phyloP scores from a whole-genome alignment of 2,797 vertebrate species.

The Eulemur albifrons region DNA sequence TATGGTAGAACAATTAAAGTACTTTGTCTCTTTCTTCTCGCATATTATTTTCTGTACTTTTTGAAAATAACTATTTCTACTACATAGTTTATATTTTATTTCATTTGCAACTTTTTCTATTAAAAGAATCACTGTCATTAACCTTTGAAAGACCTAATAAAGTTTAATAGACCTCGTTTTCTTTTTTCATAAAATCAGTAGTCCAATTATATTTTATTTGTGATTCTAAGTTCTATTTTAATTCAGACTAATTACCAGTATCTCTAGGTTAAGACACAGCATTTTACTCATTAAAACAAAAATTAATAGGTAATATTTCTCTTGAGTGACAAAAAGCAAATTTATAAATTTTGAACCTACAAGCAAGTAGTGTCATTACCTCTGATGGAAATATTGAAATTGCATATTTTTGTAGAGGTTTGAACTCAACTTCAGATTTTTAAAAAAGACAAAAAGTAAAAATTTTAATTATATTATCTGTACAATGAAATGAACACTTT shows the following conservation, averaged over 20 bases:
- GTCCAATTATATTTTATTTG: slow-evolving; percentile 85
- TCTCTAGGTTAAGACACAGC: slow-evolving; percentile 59
- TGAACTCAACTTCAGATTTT: slow-evolving; percentile 48
- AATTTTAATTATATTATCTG: background rate
- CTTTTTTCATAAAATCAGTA: slow-evolving; percentile 82
- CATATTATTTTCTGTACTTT: slow-evolving; percentile 82
- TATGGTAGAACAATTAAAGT: slow-evolving; percentile 84
- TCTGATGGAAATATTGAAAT: slow-evolving; percentile 19
- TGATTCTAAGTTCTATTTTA: slow-evolving; percentile 82
- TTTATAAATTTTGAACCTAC: slow-evolving; percentile 57
- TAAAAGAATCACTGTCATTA: slow-evolving; percentile 85
- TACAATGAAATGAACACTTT: background rate
- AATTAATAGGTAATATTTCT: slow-evolving; percentile 63
- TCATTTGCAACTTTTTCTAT: slow-evolving; percentile 83
- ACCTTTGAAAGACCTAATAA: slow-evolving; percentile 85
- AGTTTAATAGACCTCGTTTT: slow-evolving; percentile 85
- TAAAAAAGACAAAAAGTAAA: background rate
- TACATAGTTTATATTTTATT: slow-evolving; percentile 82
- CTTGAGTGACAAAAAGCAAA: slow-evolving; percentile 50
- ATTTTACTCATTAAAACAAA: slow-evolving; percentile 75
- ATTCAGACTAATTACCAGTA: slow-evolving; percentile 81
- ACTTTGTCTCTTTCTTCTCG: slow-evolving; percentile 82
- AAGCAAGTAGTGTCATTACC: slow-evolving; percentile 28
- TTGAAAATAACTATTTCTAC: slow-evolving; percentile 83
- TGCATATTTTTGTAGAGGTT: slow-evolving; percentile 28